These are phyloP conservation scores for Arctocebus calabarensis DNA, from an alignment of 2,797 vertebrate species.

Conservation along the genomic window DNA sequence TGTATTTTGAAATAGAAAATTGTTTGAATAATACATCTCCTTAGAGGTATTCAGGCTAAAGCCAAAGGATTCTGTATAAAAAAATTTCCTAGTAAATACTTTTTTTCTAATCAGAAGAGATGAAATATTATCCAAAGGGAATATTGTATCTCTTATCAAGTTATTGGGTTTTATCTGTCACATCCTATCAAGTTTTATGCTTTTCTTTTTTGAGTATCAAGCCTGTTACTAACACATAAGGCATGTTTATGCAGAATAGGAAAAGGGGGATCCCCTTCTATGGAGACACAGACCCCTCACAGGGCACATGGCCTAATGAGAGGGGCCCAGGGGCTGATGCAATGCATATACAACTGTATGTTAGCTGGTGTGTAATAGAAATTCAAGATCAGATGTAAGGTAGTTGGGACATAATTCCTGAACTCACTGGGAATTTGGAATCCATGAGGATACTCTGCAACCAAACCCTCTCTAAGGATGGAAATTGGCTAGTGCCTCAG, in stretches of 20 bases:
- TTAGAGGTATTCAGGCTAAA: slow-evolving; percentile 76
- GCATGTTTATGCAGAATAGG: not conserved
- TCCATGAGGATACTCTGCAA: not conserved
- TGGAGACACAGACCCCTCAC: not conserved
- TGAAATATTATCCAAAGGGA: slow-evolving; percentile 83
- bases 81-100: slow-evolving; percentile 71
- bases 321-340: not conserved
- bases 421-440: slow-evolving; percentile 50
- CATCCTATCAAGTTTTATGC: not conserved
- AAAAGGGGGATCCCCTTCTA: not conserved
- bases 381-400: not conserved
- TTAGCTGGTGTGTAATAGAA: not conserved
- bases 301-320: not conserved
- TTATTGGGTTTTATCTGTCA: slow-evolving; percentile 54
- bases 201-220: slow-evolving; percentile 37
- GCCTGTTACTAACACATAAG: not conserved
- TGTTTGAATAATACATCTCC: slow-evolving; percentile 82
- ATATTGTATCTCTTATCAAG: slow-evolving; percentile 58
- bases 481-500: not conserved
- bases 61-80: slow-evolving; percentile 74
- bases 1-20: slow-evolving; percentile 84
- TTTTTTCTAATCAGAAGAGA: slow-evolving; percentile 81
- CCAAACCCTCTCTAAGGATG: slow-evolving; percentile 59
- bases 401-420: not conserved
- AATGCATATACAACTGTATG: not conserved